Evolutionary conservation across 2,113 vertebrate genomes (phyloP), one percentile per base, ranked within the genome.

Genomic region (Machaerirhynchus nigripectus): DNA sequence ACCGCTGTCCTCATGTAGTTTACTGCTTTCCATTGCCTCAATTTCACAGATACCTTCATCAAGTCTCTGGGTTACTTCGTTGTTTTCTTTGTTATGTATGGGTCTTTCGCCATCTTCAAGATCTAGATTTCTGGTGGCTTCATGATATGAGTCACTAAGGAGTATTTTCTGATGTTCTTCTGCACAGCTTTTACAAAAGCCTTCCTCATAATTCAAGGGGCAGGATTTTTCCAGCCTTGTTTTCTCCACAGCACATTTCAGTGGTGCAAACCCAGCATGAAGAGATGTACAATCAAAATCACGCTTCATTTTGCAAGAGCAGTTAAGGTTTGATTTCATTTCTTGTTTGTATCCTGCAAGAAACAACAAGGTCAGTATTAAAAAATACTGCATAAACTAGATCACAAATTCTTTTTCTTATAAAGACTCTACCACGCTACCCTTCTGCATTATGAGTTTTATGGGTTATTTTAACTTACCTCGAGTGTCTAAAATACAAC

Each of bases 81-180:
- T 95, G 84, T 98, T 98, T 97, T 98, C 98, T 94, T 98, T 98
- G 78, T 98, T 98, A 91, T 98, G 87, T 37, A 97, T 53, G 15
- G 89, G 96, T 50, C 91, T 97, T 61, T 56, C 92, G 92, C 97
- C 97, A 56, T 95, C 87, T 88, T 98, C 89, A 78, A 88, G 69
- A 68, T 88, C 87, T 70, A 61, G 26, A 87, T 35, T 89, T 27
- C 52, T 92, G 55, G 93, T 76, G n/a, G 68, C 95, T 26, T 33
- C 60, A 47, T 91, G 37, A 13, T 95, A 63, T 13, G 96, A 93
- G 40, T 93, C 92, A 46, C 44, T 61, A 59, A 82, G 84, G 10
- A 89, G 68, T 10, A 93, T 53, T 47, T 84, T 95, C 44, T 97
- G 93, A 52, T 92, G 92, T 27, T 96, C 86, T 92, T 96, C 92